Evolutionary conservation across 2,797 vertebrate genomes (phyloP).

Genomic region (Hydrophis major): DNA sequence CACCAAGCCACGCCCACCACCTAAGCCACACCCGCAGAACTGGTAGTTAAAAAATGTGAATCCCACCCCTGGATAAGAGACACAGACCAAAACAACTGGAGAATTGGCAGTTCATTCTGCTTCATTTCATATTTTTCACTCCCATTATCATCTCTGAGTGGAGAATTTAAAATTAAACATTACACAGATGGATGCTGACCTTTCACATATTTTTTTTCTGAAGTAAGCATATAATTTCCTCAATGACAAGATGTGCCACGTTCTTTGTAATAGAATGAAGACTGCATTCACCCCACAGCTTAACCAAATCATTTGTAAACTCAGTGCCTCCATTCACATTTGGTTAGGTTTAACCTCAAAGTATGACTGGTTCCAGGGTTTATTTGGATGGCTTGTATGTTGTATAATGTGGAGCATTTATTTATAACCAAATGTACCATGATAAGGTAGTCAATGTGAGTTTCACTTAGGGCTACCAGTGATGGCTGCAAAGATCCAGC

Average conservation of each 20-base stretch:
- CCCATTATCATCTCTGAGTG: background rate
- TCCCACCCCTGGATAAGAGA: background rate
- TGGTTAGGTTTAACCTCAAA: background rate
- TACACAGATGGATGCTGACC: background rate
- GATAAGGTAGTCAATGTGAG: background rate
- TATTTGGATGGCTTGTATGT: background rate
- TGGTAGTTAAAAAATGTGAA: too few relatives aligned
- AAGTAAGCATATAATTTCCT: background rate
- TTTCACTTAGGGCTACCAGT: background rate
- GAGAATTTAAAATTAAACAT: background rate
- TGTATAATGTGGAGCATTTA: background rate
- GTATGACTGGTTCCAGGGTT: background rate
- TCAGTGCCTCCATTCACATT: background rate
- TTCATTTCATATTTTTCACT: background rate
- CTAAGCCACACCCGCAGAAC: too few relatives aligned
- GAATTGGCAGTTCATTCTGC: background rate
- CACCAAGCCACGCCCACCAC: too few relatives aligned
- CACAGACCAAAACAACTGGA: background rate
- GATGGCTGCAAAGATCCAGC: background rate
- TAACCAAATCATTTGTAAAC: background rate
- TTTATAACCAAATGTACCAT: background rate
- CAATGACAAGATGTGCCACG: background rate
- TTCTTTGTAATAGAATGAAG: background rate
- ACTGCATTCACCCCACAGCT: background rate
- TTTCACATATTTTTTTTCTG: background rate